Evolutionary conservation across 2,888 invertebrate genomes (phyloP), one percentile per base, ranked within the genome.

Genomic region (Andrena bucephala): DNA sequence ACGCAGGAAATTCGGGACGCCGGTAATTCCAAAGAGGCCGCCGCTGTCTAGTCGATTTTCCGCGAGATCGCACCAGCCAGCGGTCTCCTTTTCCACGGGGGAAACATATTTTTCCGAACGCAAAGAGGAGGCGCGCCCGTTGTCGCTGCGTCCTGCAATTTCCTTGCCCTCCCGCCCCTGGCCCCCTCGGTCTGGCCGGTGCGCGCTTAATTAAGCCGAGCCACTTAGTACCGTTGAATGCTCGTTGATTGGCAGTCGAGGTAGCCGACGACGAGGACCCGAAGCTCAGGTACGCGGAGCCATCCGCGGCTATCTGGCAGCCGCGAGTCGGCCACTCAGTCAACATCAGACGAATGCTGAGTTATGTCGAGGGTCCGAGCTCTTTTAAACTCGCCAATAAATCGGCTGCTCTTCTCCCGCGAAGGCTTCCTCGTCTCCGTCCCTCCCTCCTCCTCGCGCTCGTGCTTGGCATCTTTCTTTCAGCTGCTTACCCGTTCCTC

Each of bases 301-400:
- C 83, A 88, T 88, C 86, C 87, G 87, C 87, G 87, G 74, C 86
- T 84, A 70, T 70, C 78, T 85, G 86, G 77, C 82, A 80, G 82
- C 86, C 81, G 86, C 83, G 88, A 91, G 87, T 84, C 87, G 88
- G 89, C 89, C 91, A 91, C 92, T 92, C 91, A 90, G 91, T 91
- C 90, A 90, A 90, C 92, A 90, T 90, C 90, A 90, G 85, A 83
- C 87, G 89, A 89, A 87, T 85, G 88, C 89, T 92, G 92, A 92
- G 92, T 92, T 92, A 92, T 92, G 92, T 89, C 90, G 89, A 91
- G 92, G 91, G 91, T 89, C 90, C 89, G 91, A 88, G 89, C 89
- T 91, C 91, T 92, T 90, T 90, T 90, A 90, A 90, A 92, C 92
- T 92, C 90, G 92, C 92, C 92, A 90, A 91, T 91, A 91, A 91